These are phyloP conservation scores for Cynoglossus semilaevis DNA, from an alignment of 2,113 vertebrate species.

Conservation along the genomic window DNA sequence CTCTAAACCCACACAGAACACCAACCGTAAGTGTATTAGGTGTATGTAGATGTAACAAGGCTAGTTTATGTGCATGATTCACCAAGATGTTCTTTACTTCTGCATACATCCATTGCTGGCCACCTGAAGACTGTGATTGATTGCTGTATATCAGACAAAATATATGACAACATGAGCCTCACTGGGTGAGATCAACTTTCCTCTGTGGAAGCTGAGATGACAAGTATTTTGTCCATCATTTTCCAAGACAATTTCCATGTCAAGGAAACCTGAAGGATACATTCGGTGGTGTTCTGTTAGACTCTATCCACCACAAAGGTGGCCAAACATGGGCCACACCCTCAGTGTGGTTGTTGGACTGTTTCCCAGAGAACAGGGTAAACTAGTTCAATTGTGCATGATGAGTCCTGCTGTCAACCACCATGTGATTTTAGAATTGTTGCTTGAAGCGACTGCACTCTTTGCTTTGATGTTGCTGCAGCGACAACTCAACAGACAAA, in stretches of 20 bases:
- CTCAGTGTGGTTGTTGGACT: constrained; percentile 7
- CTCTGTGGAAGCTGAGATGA: constrained; percentile 19
- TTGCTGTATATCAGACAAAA: too few relatives aligned
- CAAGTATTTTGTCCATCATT: constrained; percentile 1
- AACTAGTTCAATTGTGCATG: constrained; percentile 28
- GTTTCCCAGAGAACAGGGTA: constrained; percentile 32
- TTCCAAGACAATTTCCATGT: background rate
- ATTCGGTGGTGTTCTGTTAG: background rate
- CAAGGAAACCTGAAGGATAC: background rate
- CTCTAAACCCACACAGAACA: too few relatives aligned
- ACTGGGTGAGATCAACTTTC: background rate
- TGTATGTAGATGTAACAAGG: too few relatives aligned
- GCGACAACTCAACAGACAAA: background rate
- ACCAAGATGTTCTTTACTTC: too few relatives aligned
- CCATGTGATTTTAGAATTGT: background rate
- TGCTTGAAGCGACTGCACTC: background rate
- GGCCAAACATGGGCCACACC: constrained; percentile 17
- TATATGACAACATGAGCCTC: too few relatives aligned
- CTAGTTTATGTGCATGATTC: too few relatives aligned
- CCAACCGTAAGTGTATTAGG: too few relatives aligned
- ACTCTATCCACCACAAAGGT: constrained; percentile 13
- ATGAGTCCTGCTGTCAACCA: constrained; percentile 16
- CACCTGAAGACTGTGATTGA: too few relatives aligned
- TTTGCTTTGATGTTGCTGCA: background rate
- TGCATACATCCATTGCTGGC: too few relatives aligned